Percentiles rank a stretch among this genome's conserved stretches.
Conservation (phyloP, 2,113 vertebrate species). For the Dolichotis patagonum region DNA sequence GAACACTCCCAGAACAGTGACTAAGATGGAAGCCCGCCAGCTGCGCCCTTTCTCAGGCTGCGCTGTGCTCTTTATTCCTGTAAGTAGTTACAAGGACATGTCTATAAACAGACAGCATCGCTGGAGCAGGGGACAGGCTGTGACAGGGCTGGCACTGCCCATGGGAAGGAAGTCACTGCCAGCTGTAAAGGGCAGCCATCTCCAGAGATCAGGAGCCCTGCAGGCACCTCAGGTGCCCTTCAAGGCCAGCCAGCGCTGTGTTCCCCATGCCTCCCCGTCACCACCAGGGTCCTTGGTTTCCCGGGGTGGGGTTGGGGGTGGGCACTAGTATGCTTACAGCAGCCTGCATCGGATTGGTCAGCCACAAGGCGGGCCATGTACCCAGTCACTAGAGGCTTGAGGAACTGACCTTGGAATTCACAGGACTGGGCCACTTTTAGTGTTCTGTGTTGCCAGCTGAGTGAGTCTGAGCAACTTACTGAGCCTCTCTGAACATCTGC, state of each 20-base stretch:
- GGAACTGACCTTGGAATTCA: no score
- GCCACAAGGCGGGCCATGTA: rapidly evolving
- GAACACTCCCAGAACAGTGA: neutral
- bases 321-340: neutral
- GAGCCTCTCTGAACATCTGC: neutral
- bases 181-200: neutral
- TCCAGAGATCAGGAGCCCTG: neutral
- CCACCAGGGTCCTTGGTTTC: rapidly evolving
- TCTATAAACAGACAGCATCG: neutral
- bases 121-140: rapidly evolving
- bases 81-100: neutral
- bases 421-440: no score
- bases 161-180: neutral
- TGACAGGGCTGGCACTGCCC: neutral
- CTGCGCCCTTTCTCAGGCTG: neutral
- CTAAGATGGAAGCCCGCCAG: neutral
- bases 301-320: rapidly evolving
- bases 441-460: neutral
- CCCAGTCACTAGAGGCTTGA: rapidly evolving
- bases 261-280: neutral
- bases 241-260: rapidly evolving
- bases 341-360: rapidly evolving
- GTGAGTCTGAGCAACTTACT: neutral
- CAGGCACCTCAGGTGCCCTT: neutral
- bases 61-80: neutral